A percentile compares a stretch with the other conserved stretches of the same genome.
Evolutionary conservation across 2,797 vertebrate genomes (phyloP).

Genomic region (Mormyrus proboscirostris): DNA sequence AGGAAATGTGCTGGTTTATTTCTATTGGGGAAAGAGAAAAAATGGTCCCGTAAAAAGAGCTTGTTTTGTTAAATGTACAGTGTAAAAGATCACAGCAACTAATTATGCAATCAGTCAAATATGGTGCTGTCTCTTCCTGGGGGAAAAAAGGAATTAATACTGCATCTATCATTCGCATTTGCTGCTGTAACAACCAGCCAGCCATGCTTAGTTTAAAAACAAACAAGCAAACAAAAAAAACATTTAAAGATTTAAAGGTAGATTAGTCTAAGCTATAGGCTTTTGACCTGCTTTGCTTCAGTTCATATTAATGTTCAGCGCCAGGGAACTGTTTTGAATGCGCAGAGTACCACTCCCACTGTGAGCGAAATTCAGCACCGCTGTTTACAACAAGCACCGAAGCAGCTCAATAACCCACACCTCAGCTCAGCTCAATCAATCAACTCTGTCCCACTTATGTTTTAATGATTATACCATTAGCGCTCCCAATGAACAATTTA

Average conservation of each 20-base stretch:
- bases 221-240: background rate
- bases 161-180: background rate
- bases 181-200: background rate
- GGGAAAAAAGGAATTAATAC: slow-evolving; percentile 5
- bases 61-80: background rate
- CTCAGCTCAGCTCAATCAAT: background rate
- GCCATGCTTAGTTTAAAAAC: background rate
- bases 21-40: background rate
- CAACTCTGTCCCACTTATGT: background rate
- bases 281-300: slow-evolving; percentile 12
- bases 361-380: background rate
- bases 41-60: background rate
- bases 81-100: slow-evolving; percentile 20
- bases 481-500: slow-evolving; percentile 2
- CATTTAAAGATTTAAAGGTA: slow-evolving; percentile 27
- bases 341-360: background rate
- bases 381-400: background rate
- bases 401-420: background rate
- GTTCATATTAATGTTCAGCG: slow-evolving; percentile 23
- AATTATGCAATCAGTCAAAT: slow-evolving; percentile 29
- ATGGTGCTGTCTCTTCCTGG: background rate
- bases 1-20: slow-evolving; percentile 15
- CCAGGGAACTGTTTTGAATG: background rate
- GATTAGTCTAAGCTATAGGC: slow-evolving; percentile 22
- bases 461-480: background rate